Percentiles rank a stretch among this genome's conserved stretches.
phyloP scores from a whole-genome alignment of 2,888 invertebrate genomes.

The Cephus pygmeus region DNA sequence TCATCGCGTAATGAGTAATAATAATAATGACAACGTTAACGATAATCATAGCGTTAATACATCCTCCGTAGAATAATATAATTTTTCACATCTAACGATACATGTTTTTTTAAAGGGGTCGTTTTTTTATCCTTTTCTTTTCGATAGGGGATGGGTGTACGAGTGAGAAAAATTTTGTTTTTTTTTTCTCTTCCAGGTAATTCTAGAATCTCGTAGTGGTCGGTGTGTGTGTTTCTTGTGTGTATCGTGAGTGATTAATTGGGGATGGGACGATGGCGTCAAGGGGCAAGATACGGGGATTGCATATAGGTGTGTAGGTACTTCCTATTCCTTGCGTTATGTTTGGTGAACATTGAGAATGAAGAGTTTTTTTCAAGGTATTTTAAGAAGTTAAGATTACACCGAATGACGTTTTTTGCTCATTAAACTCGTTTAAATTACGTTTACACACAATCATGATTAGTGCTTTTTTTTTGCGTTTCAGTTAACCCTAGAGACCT shows the following conservation, averaged over 20 bases:
- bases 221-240: background rate
- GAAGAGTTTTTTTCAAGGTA: conserved; percentile 48
- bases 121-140: background rate
- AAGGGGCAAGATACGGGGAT: conserved; percentile 18
- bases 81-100: conserved; percentile 65
- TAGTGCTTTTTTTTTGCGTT: conserved; percentile 45
- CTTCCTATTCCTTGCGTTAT: conserved; percentile 37
- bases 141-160: background rate
- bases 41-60: conserved; percentile 32
- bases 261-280: background rate
- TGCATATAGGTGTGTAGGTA: conserved; percentile 21
- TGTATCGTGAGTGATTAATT: conserved; percentile 22
- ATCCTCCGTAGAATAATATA: conserved; percentile 63
- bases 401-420: conserved; percentile 32
- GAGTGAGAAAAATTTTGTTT: background rate
- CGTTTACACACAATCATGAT: conserved; percentile 62
- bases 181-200: background rate
- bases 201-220: background rate
- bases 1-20: conserved; percentile 6
- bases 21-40: background rate
- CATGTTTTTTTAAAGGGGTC: conserved; percentile 33
- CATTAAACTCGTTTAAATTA: conserved; percentile 41
- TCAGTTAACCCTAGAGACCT: conserved; percentile 59
- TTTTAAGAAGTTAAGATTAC: conserved; percentile 43
- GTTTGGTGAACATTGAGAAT: conserved; percentile 55